A percentile compares a stretch with the other conserved stretches of the same genome.
These are phyloP conservation scores for Rhingia campestris DNA, from an alignment of 2,888 invertebrate genomes.

Conservation along the genomic window DNA sequence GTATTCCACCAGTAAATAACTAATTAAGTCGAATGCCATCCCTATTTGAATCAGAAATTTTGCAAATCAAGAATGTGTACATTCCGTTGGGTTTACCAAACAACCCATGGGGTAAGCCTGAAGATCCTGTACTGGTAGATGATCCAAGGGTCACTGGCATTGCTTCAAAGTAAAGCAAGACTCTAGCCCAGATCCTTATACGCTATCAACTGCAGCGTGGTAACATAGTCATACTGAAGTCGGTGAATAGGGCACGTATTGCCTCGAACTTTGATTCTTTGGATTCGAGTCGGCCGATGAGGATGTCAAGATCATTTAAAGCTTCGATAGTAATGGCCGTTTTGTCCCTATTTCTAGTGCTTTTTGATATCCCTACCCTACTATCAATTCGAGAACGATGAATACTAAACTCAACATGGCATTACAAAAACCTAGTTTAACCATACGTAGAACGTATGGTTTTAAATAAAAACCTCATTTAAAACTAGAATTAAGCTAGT, in stretches of 20 bases:
- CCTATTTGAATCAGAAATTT: conserved; percentile 90
- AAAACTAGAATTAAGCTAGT: too few relatives aligned
- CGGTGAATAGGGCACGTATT: conserved; percentile 89
- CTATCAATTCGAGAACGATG: conserved; percentile 86
- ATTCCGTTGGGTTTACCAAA: conserved; percentile 94
- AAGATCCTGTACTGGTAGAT: conserved; percentile 88
- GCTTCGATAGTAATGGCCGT: conserved; percentile 89
- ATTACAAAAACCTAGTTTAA: neutral
- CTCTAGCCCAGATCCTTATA: conserved; percentile 87
- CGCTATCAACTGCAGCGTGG: conserved; percentile 88
- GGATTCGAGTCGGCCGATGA: conserved; percentile 89
- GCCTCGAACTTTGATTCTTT: conserved; percentile 88
- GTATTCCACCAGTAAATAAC: conserved; percentile 86
- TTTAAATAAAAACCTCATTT: neutral
- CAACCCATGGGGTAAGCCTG: conserved; percentile 91
- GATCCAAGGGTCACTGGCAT: conserved; percentile 86
- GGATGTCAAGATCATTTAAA: conserved; percentile 87
- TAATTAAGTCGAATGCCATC: conserved; percentile 90
- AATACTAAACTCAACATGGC: conserved; percentile 83
- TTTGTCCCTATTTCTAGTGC: conserved; percentile 86
- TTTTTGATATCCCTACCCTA: conserved; percentile 84
- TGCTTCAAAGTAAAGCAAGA: conserved; percentile 86
- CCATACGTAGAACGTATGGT: neutral
- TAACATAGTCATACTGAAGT: conserved; percentile 91
- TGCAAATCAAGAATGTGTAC: conserved; percentile 88